These are phyloP conservation scores for Drosophila buzzatii DNA, from an alignment of 2,888 invertebrate genomes.

Conservation along the genomic window DNA sequence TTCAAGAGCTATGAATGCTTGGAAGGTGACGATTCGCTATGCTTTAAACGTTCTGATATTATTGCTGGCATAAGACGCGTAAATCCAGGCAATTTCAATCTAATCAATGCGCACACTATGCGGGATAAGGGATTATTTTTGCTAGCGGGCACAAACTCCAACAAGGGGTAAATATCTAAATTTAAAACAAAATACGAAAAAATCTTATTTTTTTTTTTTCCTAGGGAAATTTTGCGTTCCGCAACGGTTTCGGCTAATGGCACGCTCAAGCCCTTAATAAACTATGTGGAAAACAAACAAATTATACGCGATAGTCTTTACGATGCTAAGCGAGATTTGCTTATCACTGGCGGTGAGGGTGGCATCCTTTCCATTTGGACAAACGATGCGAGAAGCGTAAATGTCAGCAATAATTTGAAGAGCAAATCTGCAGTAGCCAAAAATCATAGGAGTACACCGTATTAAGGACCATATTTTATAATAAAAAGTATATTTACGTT, in stretches of 20 bases:
- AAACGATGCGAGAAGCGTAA: slow-evolving; percentile 39
- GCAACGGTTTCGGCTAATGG: slow-evolving; percentile 86
- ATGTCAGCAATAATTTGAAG: slow-evolving; percentile 51
- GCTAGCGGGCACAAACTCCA: slow-evolving; percentile 88
- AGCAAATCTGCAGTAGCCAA: slow-evolving; percentile 52
- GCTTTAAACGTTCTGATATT: slow-evolving; percentile 87
- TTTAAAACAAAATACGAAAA: no score
- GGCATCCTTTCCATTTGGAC: slow-evolving; percentile 90
- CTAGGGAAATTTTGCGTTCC: slow-evolving; percentile 85
- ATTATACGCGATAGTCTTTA: slow-evolving; percentile 90
- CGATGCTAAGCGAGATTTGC: slow-evolving; percentile 87
- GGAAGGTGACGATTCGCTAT: slow-evolving; percentile 87
- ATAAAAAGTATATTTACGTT: not conserved
- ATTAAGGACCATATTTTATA: slow-evolving; percentile 42
- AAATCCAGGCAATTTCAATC: slow-evolving; percentile 88
- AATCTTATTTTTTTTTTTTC: not conserved
- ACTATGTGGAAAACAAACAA: slow-evolving; percentile 89
- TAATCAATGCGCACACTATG: slow-evolving; percentile 87
- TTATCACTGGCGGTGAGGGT: slow-evolving; percentile 91
- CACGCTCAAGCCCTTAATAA: slow-evolving; percentile 86
- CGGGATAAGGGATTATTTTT: slow-evolving; percentile 86
- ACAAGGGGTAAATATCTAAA: slow-evolving; percentile 86
- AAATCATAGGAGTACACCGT: slow-evolving; percentile 63
- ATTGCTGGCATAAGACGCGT: slow-evolving; percentile 87
- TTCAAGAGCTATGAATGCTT: slow-evolving; percentile 89